Evolutionary conservation across 2,888 invertebrate species (phyloP), one percentile per base, ranked within the genome.

Genomic region (Lomographa bimaculata): DNA sequence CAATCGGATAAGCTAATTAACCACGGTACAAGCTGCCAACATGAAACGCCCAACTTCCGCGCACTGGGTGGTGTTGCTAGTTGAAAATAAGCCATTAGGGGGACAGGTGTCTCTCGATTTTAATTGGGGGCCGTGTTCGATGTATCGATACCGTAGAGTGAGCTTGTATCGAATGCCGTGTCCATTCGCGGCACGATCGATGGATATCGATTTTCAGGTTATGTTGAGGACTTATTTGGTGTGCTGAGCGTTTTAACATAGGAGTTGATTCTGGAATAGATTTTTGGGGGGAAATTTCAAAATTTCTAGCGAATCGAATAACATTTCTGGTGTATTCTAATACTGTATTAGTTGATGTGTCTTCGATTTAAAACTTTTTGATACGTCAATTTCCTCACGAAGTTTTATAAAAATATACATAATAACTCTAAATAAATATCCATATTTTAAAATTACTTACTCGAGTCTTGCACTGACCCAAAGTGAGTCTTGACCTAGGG

Each of bases 31-130:
- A 54, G 41, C 44, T 49, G 49, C 46, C 50, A 47, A 38, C 51
- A 49, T 50, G 42, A 35, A 46, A 35, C 43, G 44, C 46, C 39
- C 38, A 37, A 32, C 53, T 53, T 56, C 51, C 56, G 51, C 51
- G 42, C 29, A 36, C 37, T 49, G 54, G 56, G 57, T 54, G 54
- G 54, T 50, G 53, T 46, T 50, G 29, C 48, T 32, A 38, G 18
- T 33, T 17, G 41, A 35, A 55, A 57, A 50, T 54, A 53, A 57
- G 53, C 55, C 43, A 53, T 55, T 50, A 50, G 44, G 43, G 27
- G 35, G 56, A 57, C 53, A 57, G 53, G 56, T 53, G 56, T 53
- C 53, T 53, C 46, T 50, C 52, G 48, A 42, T 48, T 54, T 59
- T 59, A 59, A 59, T 59, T 59, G 56, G 58, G 44, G 42, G 36